A percentile compares a stretch with the other conserved stretches of the same genome.
These are phyloP conservation scores for Pseudochirops corinnae DNA, from an alignment of 2,797 vertebrate genomes.

Conservation along the genomic window DNA sequence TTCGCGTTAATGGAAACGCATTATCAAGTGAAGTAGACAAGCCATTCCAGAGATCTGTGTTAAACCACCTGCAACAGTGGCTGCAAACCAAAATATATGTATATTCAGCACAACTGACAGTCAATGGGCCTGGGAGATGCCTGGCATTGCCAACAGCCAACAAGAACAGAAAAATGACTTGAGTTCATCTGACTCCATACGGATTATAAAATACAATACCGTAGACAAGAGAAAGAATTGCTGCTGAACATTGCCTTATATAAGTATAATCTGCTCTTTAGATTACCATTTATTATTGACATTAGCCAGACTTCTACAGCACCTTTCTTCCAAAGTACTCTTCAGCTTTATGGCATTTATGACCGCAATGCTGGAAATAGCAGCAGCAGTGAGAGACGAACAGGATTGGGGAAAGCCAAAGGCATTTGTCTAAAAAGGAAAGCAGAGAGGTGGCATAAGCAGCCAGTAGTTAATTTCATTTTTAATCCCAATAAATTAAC, in stretches of 20 bases:
- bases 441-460: neutral
- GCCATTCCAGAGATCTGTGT: neutral
- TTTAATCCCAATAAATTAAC: slow-evolving; percentile 2
- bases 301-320: neutral
- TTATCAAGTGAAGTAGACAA: neutral
- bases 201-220: neutral
- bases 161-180: neutral
- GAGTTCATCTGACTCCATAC: neutral
- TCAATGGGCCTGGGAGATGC: neutral
- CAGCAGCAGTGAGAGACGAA: neutral
- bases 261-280: neutral
- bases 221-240: neutral
- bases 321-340: slow-evolving; percentile 16
- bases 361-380: slow-evolving; percentile 9
- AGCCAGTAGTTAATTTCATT: slow-evolving; percentile 13
- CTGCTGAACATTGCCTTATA: neutral
- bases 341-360: neutral
- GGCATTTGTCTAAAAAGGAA: neutral
- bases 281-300: neutral
- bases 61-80: neutral
- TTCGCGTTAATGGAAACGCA: neutral
- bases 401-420: neutral
- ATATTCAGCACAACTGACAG: neutral
- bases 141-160: neutral
- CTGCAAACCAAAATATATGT: neutral